A percentile compares a stretch with the other conserved stretches of the same genome.
Conservation (phyloP, 2,888 invertebrate genomes). For the Eretmocerus hayati region DNA sequence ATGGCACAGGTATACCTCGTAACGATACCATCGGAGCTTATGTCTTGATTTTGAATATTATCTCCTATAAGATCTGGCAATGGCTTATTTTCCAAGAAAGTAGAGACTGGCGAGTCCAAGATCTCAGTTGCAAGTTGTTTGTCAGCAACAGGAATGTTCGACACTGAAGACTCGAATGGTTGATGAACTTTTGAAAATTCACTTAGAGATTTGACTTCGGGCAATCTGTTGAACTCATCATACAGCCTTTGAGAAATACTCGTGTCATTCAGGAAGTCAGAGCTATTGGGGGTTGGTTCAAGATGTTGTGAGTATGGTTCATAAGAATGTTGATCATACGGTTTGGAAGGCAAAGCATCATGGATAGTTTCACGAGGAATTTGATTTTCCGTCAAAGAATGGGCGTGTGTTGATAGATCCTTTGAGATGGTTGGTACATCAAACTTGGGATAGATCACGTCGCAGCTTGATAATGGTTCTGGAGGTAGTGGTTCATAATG, state of each 20-base stretch:
- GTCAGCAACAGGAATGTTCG: too few relatives aligned
- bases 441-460: too few relatives aligned
- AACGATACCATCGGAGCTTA: conserved; percentile 39
- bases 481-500: neutral
- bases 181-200: too few relatives aligned
- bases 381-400: too few relatives aligned
- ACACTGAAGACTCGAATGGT: too few relatives aligned
- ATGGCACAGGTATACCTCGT: conserved; percentile 42
- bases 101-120: conserved; percentile 1
- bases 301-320: neutral
- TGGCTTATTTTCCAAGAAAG: conserved; percentile 10
- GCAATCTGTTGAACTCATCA: conserved; percentile 16
- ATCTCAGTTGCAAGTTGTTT: too few relatives aligned
- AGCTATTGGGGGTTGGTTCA: neutral
- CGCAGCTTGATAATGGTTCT: too few relatives aligned
- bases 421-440: too few relatives aligned
- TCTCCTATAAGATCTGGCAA: neutral
- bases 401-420: too few relatives aligned
- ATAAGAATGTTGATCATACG: neutral
- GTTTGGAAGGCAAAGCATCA: neutral
- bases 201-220: neutral
- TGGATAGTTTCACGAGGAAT: too few relatives aligned
- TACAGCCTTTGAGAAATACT: conserved; percentile 15
- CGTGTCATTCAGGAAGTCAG: neutral
- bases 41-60: conserved; percentile 41